A percentile compares a stretch with the other conserved stretches of the same genome.
phyloP scores from a whole-genome alignment of 2,113 vertebrate species.

The Lamprologus sp. region DNA sequence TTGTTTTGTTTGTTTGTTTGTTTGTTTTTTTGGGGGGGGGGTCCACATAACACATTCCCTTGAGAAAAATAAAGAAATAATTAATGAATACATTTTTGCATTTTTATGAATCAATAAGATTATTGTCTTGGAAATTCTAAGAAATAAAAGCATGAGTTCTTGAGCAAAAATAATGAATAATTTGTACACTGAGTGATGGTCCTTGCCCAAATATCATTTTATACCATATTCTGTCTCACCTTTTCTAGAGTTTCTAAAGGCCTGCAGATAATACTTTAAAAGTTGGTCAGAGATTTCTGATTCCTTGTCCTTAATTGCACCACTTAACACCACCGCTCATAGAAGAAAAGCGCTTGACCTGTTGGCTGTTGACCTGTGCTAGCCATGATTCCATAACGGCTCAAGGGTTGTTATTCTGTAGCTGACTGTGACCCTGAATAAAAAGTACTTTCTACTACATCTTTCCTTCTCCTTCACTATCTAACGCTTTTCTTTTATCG shows the following conservation, averaged over 20 bases:
- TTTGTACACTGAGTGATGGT: not conserved
- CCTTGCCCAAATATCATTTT: not conserved
- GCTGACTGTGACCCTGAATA: not conserved
- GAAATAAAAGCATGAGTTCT: not conserved
- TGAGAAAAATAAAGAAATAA: not conserved
- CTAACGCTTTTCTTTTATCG: not conserved
- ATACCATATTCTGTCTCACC: not conserved
- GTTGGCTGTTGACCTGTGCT: not conserved
- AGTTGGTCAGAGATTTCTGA: not conserved
- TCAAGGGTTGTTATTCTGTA: not conserved
- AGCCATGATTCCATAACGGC: not conserved
- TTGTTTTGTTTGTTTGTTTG: no score
- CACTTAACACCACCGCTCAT: not conserved
- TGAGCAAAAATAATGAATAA: not conserved
- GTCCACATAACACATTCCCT: not conserved
- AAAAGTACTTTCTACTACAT: not conserved
- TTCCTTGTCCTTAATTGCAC: not conserved
- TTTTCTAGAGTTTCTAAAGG: not conserved
- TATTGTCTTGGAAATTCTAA: not conserved
- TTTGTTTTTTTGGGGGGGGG: no score
- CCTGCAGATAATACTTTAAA: not conserved
- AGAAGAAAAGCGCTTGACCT: not conserved
- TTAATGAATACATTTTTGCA: not conserved
- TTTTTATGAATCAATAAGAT: not conserved
- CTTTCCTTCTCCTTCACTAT: not conserved